Evolutionary conservation across 35 echinoderm and acorn worm genomes (phyloP), one percentile per base, ranked within the genome.

Genomic region (Holothuria glaberrima): DNA sequence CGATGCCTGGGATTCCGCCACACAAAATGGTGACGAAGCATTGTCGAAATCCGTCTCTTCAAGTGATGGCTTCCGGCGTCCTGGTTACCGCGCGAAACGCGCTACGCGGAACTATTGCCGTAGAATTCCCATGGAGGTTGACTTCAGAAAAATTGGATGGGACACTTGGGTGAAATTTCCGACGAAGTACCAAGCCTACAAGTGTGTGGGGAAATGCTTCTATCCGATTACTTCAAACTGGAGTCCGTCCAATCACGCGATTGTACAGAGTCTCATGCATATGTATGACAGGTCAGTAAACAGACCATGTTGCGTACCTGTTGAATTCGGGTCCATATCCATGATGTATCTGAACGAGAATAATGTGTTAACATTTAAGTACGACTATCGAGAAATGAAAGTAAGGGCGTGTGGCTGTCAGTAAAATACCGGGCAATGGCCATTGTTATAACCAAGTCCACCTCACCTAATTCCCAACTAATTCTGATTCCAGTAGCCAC

Each of bases 251-350:
- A 69, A 33, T 69, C 66, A 69, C 31, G 66, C 66, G 6, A 18
- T 69, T 4, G 31, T 69, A 6, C 66, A 69, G 66, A 69, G 25
- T 33, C 25, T 9, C 25, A 69, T 69, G 66, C 66, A 69, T 69
- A 69, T 69, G 66, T 27, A 27, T 29, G 66, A 69, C 22, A 27
- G 25, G 31, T 27, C 25, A 20, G 66, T 69, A 13, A 33, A 69
- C 66, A 27, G 66, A 27, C 66, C 66, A 33, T 69, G 66, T 25
- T 69, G 66, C 66, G 66, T 69, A 33, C 66, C 66, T 69, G 31
- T 33, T 27, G 25, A 27, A 29, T 33, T 69, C 19, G 66, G 25
- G 6, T 33, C 66, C 4, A 69, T 69, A 29, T 69, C 66, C 16
- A 69, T 69, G 66, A 27, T 69, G 31, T 69, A 69, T 33, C 21